phyloP scores from a whole-genome alignment of 2,797 vertebrate species.

The Bryconaethiops microstoma region DNA sequence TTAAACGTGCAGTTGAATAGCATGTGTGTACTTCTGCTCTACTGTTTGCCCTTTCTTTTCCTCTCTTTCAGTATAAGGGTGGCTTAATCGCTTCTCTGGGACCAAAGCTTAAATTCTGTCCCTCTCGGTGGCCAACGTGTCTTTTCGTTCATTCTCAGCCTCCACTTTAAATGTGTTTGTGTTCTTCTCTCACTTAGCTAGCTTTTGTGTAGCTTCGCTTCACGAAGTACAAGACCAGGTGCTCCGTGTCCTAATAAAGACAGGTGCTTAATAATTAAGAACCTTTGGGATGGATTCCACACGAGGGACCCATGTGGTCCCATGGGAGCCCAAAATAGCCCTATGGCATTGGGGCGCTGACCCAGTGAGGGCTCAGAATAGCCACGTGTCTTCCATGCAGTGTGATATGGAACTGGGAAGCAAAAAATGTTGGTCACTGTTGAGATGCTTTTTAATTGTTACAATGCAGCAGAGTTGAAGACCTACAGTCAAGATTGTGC shows the following conservation, averaged over 20 bases:
- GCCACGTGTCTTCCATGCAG: constrained; percentile 33
- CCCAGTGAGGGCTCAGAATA: constrained; percentile 17
- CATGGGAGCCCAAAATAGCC: constrained; percentile 58
- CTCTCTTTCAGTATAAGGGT: neutral
- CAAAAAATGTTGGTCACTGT: constrained; percentile 8
- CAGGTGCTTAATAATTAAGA: constrained; percentile 72
- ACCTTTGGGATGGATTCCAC: constrained; percentile 66
- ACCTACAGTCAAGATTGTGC: neutral
- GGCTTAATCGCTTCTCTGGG: neutral
- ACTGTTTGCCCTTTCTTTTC: constrained; percentile 27
- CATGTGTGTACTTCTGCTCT: constrained; percentile 25
- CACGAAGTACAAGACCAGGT: constrained; percentile 64
- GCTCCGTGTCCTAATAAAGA: constrained; percentile 60
- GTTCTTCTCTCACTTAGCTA: neutral
- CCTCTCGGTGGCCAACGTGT: neutral
- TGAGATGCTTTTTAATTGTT: neutral
- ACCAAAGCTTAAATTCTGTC: neutral
- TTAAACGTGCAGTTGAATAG: constrained; percentile 30
- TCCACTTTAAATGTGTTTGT: constrained; percentile 11
- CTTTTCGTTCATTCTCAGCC: constrained; percentile 5
- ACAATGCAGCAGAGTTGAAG: neutral
- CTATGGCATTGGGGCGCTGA: constrained; percentile 53
- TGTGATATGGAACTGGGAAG: constrained; percentile 42
- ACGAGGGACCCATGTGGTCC: constrained; percentile 66
- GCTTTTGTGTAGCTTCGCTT: constrained; percentile 36